Evolutionary conservation across 2,888 invertebrate species (phyloP), one percentile per base, ranked within the genome.

Genomic region (Orthosia incerta): DNA sequence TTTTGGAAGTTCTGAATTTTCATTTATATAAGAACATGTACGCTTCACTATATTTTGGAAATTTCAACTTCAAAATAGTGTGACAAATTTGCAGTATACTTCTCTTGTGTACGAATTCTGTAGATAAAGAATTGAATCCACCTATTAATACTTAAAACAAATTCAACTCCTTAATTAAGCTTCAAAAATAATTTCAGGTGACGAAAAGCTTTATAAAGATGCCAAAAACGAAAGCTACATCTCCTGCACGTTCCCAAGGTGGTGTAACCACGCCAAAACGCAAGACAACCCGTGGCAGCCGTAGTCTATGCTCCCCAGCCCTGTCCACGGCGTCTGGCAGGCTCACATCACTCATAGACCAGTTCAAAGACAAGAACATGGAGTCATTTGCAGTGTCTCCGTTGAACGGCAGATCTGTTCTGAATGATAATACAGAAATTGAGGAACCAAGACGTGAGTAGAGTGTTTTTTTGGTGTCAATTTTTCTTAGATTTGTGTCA

Each of bases 391-490:
- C 81, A n/a, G 45, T 93, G 2, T 94, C 95, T 9, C 94, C 95
- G 0, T 61, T 94, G 63, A 86, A 74, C 7, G 89, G 83, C 46
- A 88, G 92, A 62, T 95, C 95, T 55, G 87, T 96, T 7, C 74
- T 96, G 50, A 88, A 91, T 55, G 95, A 96, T 80, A 90, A 92
- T 61, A 95, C 95, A 39, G 89, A 94, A 55, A 93, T 96, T 82
- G 93, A 92, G 26, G 91, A 90, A 61, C 95, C 95, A 0, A 89
- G 87, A 81, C 90, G 96, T 96, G 79, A 95, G 95, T 94, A 79
- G 5, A 18, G 0, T 53, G 9, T 31, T 39, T 9, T n/a, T 1
- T n/a, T 51, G 31, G 31, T 31, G 3, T 31, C 31, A 5, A 7
- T n/a, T 23, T 50, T 31, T 7, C 13, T 12, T 46, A 9, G 23